These are phyloP conservation scores for Chloroceryle aenea DNA, from an alignment of 2,113 vertebrate genomes.

Conservation along the genomic window DNA sequence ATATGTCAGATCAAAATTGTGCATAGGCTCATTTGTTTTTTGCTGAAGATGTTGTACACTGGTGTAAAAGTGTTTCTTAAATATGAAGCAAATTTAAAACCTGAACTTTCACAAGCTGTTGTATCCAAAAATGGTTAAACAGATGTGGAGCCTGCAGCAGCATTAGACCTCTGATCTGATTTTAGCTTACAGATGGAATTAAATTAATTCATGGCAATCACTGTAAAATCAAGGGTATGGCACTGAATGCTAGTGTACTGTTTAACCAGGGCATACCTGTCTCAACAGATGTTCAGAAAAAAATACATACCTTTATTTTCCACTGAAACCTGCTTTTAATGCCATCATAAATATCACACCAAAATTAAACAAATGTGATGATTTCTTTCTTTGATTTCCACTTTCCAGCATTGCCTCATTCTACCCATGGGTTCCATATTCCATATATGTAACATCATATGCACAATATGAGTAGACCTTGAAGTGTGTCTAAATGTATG, in stretches of 20 bases:
- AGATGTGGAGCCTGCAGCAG: slow-evolving; percentile 78
- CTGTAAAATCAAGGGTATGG: slow-evolving; percentile 72
- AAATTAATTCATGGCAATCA: slow-evolving; percentile 71
- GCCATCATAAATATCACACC: slow-evolving; percentile 36
- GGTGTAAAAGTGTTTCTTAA: slow-evolving; percentile 57
- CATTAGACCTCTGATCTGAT: slow-evolving; percentile 78
- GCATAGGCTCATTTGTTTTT: not conserved
- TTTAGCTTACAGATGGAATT: slow-evolving; percentile 79
- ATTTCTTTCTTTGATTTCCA: slow-evolving; percentile 6
- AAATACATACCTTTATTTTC: slow-evolving; percentile 59
- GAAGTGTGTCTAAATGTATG: not conserved
- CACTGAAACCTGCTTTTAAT: slow-evolving; percentile 43
- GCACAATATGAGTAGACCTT: not conserved
- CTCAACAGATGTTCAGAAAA: slow-evolving; percentile 64
- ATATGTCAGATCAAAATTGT: not conserved
- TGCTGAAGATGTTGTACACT: not conserved
- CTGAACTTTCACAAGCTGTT: slow-evolving; percentile 75
- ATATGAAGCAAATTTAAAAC: slow-evolving; percentile 71
- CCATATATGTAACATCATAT: not conserved
- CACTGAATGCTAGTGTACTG: slow-evolving; percentile 39
- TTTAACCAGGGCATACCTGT: slow-evolving; percentile 65
- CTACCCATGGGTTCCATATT: not conserved
- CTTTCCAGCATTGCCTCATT: slow-evolving; percentile 1
- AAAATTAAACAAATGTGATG: slow-evolving; percentile 40
- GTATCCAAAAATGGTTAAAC: slow-evolving; percentile 75